phyloP scores from a whole-genome alignment of 2,888 invertebrate species.

The Polydesmus complanatus region DNA sequence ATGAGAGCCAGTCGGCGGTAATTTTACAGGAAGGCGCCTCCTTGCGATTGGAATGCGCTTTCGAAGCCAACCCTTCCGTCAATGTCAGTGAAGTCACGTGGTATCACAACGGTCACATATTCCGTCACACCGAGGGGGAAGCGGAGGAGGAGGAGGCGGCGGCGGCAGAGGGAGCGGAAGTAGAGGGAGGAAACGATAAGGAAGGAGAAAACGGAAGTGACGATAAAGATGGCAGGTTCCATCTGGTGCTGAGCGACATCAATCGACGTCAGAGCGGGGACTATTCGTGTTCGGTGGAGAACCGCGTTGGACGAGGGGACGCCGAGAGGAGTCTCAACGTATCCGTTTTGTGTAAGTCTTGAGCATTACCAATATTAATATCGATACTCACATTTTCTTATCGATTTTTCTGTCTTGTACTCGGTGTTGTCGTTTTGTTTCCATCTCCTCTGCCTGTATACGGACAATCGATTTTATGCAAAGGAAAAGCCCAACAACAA shows the following conservation, averaged over 20 bases:
- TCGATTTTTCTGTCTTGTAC: no score
- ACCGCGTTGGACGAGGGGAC: slow-evolving; percentile 3
- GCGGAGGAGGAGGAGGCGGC: not conserved
- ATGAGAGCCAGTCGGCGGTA: not conserved
- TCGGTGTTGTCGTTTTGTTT: no score
- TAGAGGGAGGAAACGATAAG: not conserved
- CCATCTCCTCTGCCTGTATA: no score
- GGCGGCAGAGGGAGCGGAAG: not conserved
- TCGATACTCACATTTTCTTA: no score
- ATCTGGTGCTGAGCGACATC: not conserved
- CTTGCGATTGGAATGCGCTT: slow-evolving; percentile 8
- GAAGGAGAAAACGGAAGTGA: not conserved
- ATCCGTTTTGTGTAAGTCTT: slow-evolving; percentile 3
- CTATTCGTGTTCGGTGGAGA: slow-evolving; percentile 2
- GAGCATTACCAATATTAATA: not conserved
- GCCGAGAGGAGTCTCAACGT: slow-evolving; percentile 7
- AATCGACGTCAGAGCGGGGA: slow-evolving; percentile 5
- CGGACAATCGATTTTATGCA: no score
- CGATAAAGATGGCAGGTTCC: slow-evolving; percentile 5
- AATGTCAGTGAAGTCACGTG: slow-evolving; percentile 2
- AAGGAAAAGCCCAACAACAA: no score
- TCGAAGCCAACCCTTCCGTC: slow-evolving; percentile 9
- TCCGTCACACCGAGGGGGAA: not conserved
- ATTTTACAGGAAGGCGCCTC: not conserved
- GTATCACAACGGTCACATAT: slow-evolving; percentile 1